Percentiles rank a stretch among this genome's conserved stretches.
These are phyloP conservation scores for human (Homo sapiens) DNA, from an alignment of 2,113 vertebrate genomes.

Conservation along the genomic window DNA sequence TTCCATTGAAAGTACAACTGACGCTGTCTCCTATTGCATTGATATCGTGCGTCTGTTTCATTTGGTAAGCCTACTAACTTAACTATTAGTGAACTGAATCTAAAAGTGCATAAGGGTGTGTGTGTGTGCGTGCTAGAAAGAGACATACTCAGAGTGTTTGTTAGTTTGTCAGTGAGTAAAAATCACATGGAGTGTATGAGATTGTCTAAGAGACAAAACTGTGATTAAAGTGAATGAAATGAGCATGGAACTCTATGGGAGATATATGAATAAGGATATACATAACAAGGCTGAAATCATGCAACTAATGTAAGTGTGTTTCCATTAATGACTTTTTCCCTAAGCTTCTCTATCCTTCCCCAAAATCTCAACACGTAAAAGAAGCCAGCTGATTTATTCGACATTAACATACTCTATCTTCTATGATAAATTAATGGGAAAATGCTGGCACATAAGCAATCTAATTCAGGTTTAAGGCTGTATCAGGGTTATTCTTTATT, in stretches of 20 bases:
- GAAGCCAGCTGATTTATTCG: neutral
- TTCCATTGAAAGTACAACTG: neutral
- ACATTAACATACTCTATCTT: neutral
- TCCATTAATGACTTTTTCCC: neutral
- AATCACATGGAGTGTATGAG: neutral
- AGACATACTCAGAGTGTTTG: neutral
- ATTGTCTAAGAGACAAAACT: neutral
- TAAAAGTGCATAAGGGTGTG: neutral
- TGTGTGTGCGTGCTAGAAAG: neutral
- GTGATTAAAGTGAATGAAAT: neutral
- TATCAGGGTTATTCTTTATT: neutral
- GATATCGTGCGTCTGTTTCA: neutral
- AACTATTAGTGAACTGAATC: neutral
- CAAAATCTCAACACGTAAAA: neutral
- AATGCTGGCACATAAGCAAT: neutral
- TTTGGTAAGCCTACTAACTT: neutral
- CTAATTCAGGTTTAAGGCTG: neutral
- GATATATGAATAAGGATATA: neutral
- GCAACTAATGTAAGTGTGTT: neutral
- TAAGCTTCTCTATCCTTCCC: neutral
- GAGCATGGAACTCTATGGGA: neutral
- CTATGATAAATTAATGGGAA: neutral
- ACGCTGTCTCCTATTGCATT: neutral
- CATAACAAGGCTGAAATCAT: neutral
- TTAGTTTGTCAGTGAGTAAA: neutral